phyloP scores from a whole-genome alignment of 2,888 invertebrate species.

The Unio delphinus region DNA sequence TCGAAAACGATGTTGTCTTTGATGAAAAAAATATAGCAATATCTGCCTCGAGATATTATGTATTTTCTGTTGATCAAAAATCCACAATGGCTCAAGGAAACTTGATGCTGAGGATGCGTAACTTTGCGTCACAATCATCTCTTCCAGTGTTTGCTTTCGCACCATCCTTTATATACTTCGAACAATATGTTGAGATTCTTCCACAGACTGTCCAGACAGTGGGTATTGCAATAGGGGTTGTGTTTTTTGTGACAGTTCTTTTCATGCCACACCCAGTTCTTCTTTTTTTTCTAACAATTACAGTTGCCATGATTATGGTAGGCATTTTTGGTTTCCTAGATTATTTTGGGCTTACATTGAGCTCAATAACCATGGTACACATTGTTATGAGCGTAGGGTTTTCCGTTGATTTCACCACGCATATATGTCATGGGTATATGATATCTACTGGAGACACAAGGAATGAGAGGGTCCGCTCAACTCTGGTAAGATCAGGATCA shows the following conservation, averaged over 20 bases:
- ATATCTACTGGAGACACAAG: constrained; percentile 19
- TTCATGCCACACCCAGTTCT: constrained; percentile 59
- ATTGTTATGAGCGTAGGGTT: constrained; percentile 61
- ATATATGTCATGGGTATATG: constrained; percentile 54
- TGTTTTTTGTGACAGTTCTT: constrained; percentile 53
- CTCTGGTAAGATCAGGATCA: constrained; percentile 34
- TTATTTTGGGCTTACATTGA: constrained; percentile 47
- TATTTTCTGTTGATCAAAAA: constrained; percentile 90
- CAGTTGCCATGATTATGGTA: constrained; percentile 52
- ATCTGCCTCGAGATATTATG: constrained; percentile 86
- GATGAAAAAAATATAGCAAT: constrained; percentile 1
- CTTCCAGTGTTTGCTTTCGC: constrained; percentile 47
- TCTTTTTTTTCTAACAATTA: constrained; percentile 39
- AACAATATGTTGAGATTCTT: constrained; percentile 57
- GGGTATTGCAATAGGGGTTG: constrained; percentile 52
- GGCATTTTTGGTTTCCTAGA: constrained; percentile 55
- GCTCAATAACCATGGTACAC: constrained; percentile 61
- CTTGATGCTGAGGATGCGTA: constrained; percentile 50
- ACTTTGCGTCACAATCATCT: constrained; percentile 35
- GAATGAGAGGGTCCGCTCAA: constrained; percentile 17
- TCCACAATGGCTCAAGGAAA: constrained; percentile 76
- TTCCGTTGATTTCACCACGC: constrained; percentile 55
- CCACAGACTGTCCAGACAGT: constrained; percentile 56
- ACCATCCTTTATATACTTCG: constrained; percentile 51
- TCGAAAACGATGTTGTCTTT: no score